Evolutionary conservation across 2,113 vertebrate species (phyloP).

Genomic region (Gnathonemus echidnorhynchus): DNA sequence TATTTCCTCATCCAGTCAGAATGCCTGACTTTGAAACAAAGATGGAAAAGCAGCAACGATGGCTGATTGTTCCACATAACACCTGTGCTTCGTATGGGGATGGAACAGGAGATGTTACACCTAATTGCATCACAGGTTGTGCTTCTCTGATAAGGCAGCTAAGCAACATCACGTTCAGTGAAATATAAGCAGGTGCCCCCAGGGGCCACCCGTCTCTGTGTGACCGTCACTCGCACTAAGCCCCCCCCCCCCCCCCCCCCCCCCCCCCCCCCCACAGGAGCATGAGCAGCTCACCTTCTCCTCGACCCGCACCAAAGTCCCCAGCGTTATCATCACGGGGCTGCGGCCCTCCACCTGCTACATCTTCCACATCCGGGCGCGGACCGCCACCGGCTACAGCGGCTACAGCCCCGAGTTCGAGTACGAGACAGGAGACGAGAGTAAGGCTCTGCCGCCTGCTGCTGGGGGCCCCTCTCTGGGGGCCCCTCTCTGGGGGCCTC

Average conservation of each 20-base stretch:
- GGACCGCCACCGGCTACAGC: slow-evolving; percentile 80
- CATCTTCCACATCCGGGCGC: slow-evolving; percentile 82
- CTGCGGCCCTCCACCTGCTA: slow-evolving; percentile 88
- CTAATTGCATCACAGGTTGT: not conserved
- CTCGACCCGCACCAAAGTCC: slow-evolving; percentile 84
- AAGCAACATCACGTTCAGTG: not conserved
- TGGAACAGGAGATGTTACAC: not conserved
- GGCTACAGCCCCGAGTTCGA: slow-evolving; percentile 88
- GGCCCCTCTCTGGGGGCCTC: not conserved
- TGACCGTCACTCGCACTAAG: not conserved
- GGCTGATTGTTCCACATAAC: not conserved
- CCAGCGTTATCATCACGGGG: slow-evolving; percentile 88
- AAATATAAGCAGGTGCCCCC: not conserved
- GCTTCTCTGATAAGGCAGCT: not conserved
- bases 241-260: slow-evolving; percentile 51
- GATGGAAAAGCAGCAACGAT: not conserved
- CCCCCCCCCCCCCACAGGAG: slow-evolving; percentile 67
- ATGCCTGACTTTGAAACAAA: not conserved
- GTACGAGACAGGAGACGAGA: slow-evolving; percentile 88
- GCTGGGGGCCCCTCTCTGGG: not conserved
- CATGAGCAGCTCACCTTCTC: slow-evolving; percentile 90
- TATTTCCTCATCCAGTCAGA: not conserved
- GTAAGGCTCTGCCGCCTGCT: slow-evolving; percentile 55
- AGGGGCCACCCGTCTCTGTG: not conserved
- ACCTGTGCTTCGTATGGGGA: not conserved